Evolutionary conservation across 2,113 vertebrate species (phyloP).

Genomic region (Scophthalmus maximus): DNA sequence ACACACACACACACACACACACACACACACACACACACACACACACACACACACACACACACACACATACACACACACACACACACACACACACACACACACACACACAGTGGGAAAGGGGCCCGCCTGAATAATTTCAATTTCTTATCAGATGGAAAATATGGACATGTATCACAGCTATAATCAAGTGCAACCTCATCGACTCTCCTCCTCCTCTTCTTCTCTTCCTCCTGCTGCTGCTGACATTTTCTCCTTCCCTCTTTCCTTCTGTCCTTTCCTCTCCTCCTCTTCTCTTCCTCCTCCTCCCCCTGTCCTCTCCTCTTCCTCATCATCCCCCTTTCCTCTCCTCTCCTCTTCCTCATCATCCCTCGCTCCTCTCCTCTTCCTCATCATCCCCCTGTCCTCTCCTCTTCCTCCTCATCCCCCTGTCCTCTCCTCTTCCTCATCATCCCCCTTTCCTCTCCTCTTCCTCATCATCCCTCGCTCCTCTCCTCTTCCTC

Average conservation of each 20-base stretch:
- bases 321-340: constrained; percentile 36
- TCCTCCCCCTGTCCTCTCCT: background rate
- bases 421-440: constrained; percentile 24
- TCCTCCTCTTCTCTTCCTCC: background rate
- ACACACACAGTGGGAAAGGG: constrained; percentile 25
- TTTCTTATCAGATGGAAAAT: constrained; percentile 76
- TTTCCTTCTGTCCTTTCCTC: background rate
- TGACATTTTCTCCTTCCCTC: background rate
- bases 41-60: constrained; percentile 32
- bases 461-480: background rate
- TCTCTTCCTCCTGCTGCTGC: background rate
- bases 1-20: background rate
- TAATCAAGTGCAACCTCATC: constrained; percentile 66
- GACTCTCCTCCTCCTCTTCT: constrained; percentile 19
- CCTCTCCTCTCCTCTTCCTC: background rate
- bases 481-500: background rate
- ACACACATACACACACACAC: constrained; percentile 10
- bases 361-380: background rate
- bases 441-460: background rate
- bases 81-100: constrained; percentile 37
- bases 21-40: background rate
- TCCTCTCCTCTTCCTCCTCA: constrained; percentile 10
- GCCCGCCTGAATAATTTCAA: constrained; percentile 66
- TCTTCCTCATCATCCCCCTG: background rate
- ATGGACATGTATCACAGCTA: constrained; percentile 69